Percentiles rank a stretch among this genome's conserved stretches.
Evolutionary conservation across 2,797 vertebrate genomes (phyloP).

Genomic region (Ctenochaetus hawaiiensis): DNA sequence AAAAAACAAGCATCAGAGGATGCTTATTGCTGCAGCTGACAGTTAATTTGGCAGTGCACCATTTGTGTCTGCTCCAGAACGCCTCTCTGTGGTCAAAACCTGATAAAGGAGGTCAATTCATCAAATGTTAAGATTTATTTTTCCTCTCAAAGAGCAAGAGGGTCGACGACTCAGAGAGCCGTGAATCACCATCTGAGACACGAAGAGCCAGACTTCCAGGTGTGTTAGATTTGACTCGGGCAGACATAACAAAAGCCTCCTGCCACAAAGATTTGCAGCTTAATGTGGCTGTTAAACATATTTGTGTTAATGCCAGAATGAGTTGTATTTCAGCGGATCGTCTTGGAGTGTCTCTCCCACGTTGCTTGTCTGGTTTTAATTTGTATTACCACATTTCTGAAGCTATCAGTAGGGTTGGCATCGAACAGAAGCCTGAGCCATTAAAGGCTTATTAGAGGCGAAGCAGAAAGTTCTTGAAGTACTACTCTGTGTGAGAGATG

Average conservation of each 20-base stretch:
- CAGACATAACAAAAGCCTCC: conserved; percentile 67
- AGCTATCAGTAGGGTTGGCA: conserved; percentile 32
- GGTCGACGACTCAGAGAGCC: conserved; percentile 23
- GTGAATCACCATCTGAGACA: conserved; percentile 55
- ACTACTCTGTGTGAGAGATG: conserved; percentile 6
- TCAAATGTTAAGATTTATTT: conserved; percentile 36
- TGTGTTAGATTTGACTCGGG: conserved; percentile 65
- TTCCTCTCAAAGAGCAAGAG: conserved; percentile 17
- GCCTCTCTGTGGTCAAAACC: conserved; percentile 17
- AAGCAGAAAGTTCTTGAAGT: conserved; percentile 49
- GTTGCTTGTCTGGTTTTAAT: conserved; percentile 68
- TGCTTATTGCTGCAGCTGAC: background rate
- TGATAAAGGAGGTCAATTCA: conserved; percentile 37
- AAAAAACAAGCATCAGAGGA: background rate
- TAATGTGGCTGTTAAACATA: conserved; percentile 63
- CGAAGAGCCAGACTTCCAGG: conserved; percentile 59
- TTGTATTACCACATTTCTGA: conserved; percentile 42
- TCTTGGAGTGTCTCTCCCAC: conserved; percentile 41
- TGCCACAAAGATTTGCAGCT: conserved; percentile 60
- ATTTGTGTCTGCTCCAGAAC: conserved; percentile 16
- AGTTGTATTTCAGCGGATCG: conserved; percentile 55
- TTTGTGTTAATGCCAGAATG: conserved; percentile 55
- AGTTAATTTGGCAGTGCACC: background rate
- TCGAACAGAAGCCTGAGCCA: conserved; percentile 37
- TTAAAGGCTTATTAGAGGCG: conserved; percentile 47